Percentiles rank a stretch among this genome's conserved stretches.
These are phyloP conservation scores for Melolontha melolontha DNA, from an alignment of 2,888 invertebrate genomes.

Conservation along the genomic window DNA sequence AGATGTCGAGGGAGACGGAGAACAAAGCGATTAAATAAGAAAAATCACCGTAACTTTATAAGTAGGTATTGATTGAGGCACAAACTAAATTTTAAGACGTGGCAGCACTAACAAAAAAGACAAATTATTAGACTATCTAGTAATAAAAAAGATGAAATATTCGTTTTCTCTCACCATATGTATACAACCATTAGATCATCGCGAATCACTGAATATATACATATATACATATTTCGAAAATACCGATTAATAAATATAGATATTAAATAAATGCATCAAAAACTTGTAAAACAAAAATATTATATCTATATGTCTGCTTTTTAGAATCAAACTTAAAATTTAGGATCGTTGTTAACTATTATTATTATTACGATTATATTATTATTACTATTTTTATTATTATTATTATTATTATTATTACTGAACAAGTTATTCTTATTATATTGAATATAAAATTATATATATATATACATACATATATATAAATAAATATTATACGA, in stretches of 20 bases:
- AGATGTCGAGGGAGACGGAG: slow-evolving; percentile 71
- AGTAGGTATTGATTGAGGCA: slow-evolving; percentile 41
- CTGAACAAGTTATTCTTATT: slow-evolving; percentile 24
- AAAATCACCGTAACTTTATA: slow-evolving; percentile 20
- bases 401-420: slow-evolving; percentile 32
- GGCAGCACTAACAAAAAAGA: slow-evolving; percentile 60
- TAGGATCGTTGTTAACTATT: slow-evolving; percentile 66
- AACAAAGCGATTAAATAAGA: slow-evolving; percentile 68
- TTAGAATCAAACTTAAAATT: slow-evolving; percentile 64
- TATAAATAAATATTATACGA: slow-evolving; percentile 47
- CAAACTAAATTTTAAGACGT: slow-evolving; percentile 50
- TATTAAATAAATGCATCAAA: background rate
- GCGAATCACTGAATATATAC: slow-evolving; percentile 12
- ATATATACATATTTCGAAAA: slow-evolving; percentile 18
- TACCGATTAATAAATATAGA: background rate
- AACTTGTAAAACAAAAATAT: slow-evolving; percentile 45
- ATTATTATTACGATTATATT: slow-evolving; percentile 22
- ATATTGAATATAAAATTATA: slow-evolving; percentile 45
- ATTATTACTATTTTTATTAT: slow-evolving; percentile 26
- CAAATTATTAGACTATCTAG: slow-evolving; percentile 46
- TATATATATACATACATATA: slow-evolving; percentile 54
- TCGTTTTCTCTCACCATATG: slow-evolving; percentile 47
- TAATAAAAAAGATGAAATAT: slow-evolving; percentile 44
- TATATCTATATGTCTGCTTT: slow-evolving; percentile 58
- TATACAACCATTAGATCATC: slow-evolving; percentile 26